Evolutionary conservation across 1,140 invertebrate species (phyloP), one percentile per base, ranked within the genome.

Genomic region (Drosophila navojoa): DNA sequence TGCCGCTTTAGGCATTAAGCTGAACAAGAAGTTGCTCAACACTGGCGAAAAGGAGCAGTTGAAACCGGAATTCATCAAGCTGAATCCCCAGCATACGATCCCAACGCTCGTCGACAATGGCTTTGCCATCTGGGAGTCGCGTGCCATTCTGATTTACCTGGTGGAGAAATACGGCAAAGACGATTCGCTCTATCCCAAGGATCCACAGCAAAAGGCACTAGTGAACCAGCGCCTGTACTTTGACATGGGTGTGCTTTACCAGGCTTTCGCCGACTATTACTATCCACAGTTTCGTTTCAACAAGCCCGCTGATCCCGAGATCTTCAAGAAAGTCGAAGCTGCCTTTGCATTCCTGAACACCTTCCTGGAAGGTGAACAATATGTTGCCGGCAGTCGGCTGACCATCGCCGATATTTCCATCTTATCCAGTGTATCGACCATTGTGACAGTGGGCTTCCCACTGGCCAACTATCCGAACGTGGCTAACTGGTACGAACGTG

Each of bases 341-440:
- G 94, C 94, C 1, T 92, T 96, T 13, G 92, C 92, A n/a, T 94
- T 94, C 49, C 90, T 96, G 2, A 93, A 96, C 60, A 93, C 89
- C 3, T 95, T 96, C 90, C 91, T 96, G 6, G 94, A 95, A 15
- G 94, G 93, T 0, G 92, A 94, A 66, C 93, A 93, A 11, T 96
- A 94, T 82, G 94, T 93, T 0, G 95, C 95, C 13, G 95, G 95
- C 5, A 92, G 94, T 61, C 93, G 93, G 44, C 87, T 97, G 2
- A 97, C 96, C 2, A 81, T 97, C n/a, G 96, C 96, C 5, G 96
- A 96, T 79, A 91, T 96, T n/a, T 77, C 93, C 15, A 77, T 96
- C 7, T 82, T 94, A 7, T 92, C 94, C 9, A 93, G 93, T 1
- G 92, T 96, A 10, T 94, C 95, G 6, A 95, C 94, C 58, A 93